A percentile compares a stretch with the other conserved stretches of the same genome.
Evolutionary conservation across 2,113 vertebrate species (phyloP).

Genomic region (Ailuropoda melanoleuca): DNA sequence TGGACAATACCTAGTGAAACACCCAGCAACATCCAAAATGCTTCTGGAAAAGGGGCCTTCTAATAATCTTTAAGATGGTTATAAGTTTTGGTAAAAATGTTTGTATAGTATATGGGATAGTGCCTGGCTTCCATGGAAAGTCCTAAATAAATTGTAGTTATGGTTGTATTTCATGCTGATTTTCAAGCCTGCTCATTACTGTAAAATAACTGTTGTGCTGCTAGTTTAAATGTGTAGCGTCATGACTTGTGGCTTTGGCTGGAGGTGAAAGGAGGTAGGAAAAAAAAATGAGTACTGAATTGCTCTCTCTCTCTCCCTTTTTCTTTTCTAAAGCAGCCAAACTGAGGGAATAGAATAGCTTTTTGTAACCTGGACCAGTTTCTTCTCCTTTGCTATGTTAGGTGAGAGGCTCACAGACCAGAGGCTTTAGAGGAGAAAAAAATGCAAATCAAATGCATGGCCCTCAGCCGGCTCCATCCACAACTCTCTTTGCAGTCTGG

Average conservation of each 20-base stretch:
- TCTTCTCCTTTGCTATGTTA: not conserved
- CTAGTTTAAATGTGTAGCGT: not conserved
- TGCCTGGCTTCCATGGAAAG: not conserved
- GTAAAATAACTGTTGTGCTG: not conserved
- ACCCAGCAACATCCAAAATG: not conserved
- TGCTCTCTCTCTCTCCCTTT: not conserved
- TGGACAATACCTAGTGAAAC: not conserved
- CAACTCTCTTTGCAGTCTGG: not conserved
- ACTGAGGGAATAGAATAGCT: not conserved
- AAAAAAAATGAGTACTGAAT: not conserved
- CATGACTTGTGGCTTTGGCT: not conserved
- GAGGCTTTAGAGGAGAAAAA: not conserved
- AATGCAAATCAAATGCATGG: not conserved
- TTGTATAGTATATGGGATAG: not conserved
- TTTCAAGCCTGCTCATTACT: slow-evolving; percentile 28
- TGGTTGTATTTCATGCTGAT: not conserved
- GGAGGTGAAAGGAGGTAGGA: not conserved
- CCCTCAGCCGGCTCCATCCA: not conserved
- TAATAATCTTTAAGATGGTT: not conserved
- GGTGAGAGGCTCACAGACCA: not conserved
- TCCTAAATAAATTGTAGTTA: not conserved
- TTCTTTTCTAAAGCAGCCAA: not conserved
- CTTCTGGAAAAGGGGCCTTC: not conserved
- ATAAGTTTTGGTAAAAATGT: not conserved
- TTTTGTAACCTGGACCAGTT: not conserved